phyloP scores from a whole-genome alignment of 2,888 invertebrate species.

The Sepioteuthis lessoniana region DNA sequence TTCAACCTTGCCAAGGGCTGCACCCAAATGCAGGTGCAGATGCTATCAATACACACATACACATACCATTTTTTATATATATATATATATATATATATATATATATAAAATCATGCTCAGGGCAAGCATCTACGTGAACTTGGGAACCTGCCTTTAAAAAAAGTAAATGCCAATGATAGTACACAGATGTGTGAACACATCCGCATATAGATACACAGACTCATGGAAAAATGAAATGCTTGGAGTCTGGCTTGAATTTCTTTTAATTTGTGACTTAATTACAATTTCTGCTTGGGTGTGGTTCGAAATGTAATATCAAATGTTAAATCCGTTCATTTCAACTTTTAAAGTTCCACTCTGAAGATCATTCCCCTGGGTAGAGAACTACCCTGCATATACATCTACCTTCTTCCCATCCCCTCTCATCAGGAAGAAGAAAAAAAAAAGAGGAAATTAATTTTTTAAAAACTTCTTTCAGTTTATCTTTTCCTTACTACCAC shows the following conservation, averaged over 20 bases:
- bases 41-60: neutral
- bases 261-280: constrained; percentile 33
- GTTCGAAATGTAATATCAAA: neutral
- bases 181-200: neutral
- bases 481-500: neutral
- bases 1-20: too few species aligned
- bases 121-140: neutral
- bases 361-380: neutral
- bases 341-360: constrained; percentile 8
- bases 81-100: neutral
- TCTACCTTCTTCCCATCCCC: neutral
- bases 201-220: neutral
- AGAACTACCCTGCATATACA: neutral
- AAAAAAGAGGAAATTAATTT: too few species aligned
- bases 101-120: neutral
- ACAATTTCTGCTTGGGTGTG: constrained; percentile 4
- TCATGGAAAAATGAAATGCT: neutral
- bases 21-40: too few species aligned
- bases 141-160: neutral
- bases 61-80: too few species aligned
- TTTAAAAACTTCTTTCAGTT: neutral
- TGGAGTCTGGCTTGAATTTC: neutral
- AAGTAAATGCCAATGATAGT: neutral
- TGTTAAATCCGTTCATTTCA: constrained; percentile 20
- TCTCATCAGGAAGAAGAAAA: neutral